Evolutionary conservation across 2,113 vertebrate species (phyloP), one percentile per base, ranked within the genome.

Genomic region (Pollimyrus isidori): DNA sequence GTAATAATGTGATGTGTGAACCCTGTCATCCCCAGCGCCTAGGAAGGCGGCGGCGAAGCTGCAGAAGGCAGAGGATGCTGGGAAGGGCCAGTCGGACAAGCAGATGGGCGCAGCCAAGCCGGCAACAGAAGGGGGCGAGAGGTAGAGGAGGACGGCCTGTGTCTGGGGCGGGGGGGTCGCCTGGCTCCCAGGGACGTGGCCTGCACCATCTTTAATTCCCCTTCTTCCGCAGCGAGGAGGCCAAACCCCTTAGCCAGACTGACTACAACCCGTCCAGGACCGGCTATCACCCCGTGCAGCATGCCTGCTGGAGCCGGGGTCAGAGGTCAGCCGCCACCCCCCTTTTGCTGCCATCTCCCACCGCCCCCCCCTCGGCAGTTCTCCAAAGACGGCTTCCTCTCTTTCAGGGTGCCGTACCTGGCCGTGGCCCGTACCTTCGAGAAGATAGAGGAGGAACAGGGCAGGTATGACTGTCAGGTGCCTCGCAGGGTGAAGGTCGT

Each of bases 351-450:
- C n/a, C 7, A 0, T 0, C 10, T 58, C 26, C 3, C 45, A 6
- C 17, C 3, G 4, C 17, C 17, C 23, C 45, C 46, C 4, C 17
- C 6, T 49, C 46, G 26, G 9, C 7, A 1, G 42, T 7, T 17
- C 26, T 48, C 30, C 0, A 50, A 3, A 42, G 42, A n/a, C 3
- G 2, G 50, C 48, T 39, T 21, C 65, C 35, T 65, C 17, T 89
- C 42, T 87, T 69, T 15, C 39, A 98, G 97, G 92, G 97, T 98
- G 48, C 97, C 97, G 19, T 98, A 98, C 90, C 92, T 98, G 91
- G 97, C 97, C 0, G 97, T 98, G 89, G 97, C 97, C 83, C 96
- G 97, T 30, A 97, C 97, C 0, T 98, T 98, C 91, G 97, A 98
- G 93, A 97, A 95, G 93, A 98, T 98, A 1, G 97, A 98, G 91